Evolutionary conservation across 2,113 vertebrate species (phyloP), one percentile per base, ranked within the genome.

Genomic region (Etia nguti): DNA sequence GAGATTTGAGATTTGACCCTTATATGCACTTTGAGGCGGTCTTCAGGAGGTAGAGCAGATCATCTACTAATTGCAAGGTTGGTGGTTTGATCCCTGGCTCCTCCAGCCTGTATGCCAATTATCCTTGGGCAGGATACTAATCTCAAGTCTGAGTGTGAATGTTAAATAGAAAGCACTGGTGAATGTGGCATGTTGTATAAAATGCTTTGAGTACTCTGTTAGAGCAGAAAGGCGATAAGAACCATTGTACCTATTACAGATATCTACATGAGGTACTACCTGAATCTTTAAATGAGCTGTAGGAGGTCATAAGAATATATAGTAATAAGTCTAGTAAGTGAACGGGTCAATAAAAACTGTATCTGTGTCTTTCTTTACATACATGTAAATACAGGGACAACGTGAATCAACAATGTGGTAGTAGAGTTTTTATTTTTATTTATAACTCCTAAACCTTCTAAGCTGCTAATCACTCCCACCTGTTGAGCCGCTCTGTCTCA

Each of bases 401-500:
- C 3, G 3, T 13, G 38, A 55, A 20, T 26, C 10, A 31, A 8
- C 34, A 43, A 6, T 56, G 24, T 15, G 54, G 36, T 11, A 9
- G 60, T 13, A 1, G 31, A 38, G 34, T 82, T 73, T 68, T 43
- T 57, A 5, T 20, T 54, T 46, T 46, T 73, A 24, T 48, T 29
- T 75, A 48, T 75, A 48, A 62, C 38, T 31, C 6, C 77, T 31
- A 79, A 36, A 81, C 16, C 20, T 52, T 54, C 24, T 10, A 24
- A 50, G 34, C 16, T 60, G 68, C 43, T 57, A 34, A 5, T 85
- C 55, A 52, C 22, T 24, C 89, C 88, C 86, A 96, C 97, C 96
- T 96, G 89, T 95, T 95, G 26, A 97, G 94, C 41, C 94, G 92
- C 2, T 96, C 95, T 0, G 91, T 95, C 92, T 97, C 96, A 0